phyloP scores from a whole-genome alignment of 92 coral and sea anemone species.

The Bergia sp. region DNA sequence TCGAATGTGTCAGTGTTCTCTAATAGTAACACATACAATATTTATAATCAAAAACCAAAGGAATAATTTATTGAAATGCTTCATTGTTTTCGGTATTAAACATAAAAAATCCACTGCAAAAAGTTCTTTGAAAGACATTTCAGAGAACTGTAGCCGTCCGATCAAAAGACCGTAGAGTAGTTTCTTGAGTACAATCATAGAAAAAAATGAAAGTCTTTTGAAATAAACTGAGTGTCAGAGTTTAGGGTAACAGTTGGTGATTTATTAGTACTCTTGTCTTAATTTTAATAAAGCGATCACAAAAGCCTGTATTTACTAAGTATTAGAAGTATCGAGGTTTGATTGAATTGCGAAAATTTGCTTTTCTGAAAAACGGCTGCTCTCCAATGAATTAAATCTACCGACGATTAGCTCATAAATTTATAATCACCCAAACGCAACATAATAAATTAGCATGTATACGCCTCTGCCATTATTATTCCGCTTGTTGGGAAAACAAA shows the following conservation, averaged over 20 bases:
- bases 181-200: neutral
- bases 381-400: constrained; percentile 16
- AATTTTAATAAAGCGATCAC: constrained; percentile 19
- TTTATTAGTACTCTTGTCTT: constrained; percentile 16
- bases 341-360: constrained; percentile 15
- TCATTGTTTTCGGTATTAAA: constrained; percentile 14
- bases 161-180: neutral
- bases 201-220: neutral
- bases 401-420: constrained; percentile 15
- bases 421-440: constrained; percentile 1
- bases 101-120: constrained; percentile 8
- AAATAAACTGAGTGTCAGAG: neutral
- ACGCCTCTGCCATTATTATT: neutral
- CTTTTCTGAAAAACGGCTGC: neutral
- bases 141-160: neutral
- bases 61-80: neutral
- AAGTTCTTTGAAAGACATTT: neutral
- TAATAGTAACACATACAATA: constrained; percentile 56
- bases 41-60: constrained; percentile 41
- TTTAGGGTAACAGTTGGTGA: neutral
- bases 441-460: neutral
- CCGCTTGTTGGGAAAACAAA: neutral
- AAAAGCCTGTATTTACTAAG: neutral
- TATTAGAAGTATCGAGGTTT: constrained; percentile 7
- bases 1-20: constrained; percentile 57